Base-by-base conservation (phyloP, 2,113 vertebrate species). In the Apeltes quadracus region DNA sequence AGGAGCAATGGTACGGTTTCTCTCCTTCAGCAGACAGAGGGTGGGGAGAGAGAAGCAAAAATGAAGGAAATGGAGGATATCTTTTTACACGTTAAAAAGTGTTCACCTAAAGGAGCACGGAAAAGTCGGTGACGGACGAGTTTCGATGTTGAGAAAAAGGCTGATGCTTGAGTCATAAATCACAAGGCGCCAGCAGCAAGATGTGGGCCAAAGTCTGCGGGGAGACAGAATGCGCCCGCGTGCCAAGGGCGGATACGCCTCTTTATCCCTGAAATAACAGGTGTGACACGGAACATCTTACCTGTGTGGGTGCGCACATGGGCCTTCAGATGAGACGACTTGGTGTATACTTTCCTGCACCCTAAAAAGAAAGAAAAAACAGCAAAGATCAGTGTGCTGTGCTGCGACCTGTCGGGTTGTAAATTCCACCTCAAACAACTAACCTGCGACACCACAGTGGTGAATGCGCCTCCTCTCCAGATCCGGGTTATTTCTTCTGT, bases 331-430 rank as follows among this genome's bases (percentile, higher is more conserved):
- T 99, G 97, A 81, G 97, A 99, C 27, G 97, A 98, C 93, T 99
- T 99, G 74, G 97, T 99, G 93, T 99, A 99, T 53, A 99, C 97
- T 92, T 98, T 99, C 56, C 95, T 96, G 91, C 97, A 99, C 50
- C 97, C 97, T 99, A 79, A 79, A 23, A 48, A 20, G 10, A 9
- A 23, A 11, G 55, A 51, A 64, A 83, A 74, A 34, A 34, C 32
- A 34, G 7, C 32, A 61, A 48, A 16, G 18, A 51, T 69, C 12
- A 32, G 36, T 20, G 25, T 20, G 15, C 27, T 7, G 27, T 25
- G 18, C 29, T 3, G 5, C n/a, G 18, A 13, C 41, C 44, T 23
- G 7, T 38, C 20, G 20, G 13, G 2, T 11, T 53, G 8, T 14
- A 23, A 69, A 62, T 14, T 29, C 7, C 48, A n/a, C 23, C 27